These are phyloP conservation scores for Embidobia sp. DNA, from an alignment of 2,888 invertebrate species.

Conservation along the genomic window DNA sequence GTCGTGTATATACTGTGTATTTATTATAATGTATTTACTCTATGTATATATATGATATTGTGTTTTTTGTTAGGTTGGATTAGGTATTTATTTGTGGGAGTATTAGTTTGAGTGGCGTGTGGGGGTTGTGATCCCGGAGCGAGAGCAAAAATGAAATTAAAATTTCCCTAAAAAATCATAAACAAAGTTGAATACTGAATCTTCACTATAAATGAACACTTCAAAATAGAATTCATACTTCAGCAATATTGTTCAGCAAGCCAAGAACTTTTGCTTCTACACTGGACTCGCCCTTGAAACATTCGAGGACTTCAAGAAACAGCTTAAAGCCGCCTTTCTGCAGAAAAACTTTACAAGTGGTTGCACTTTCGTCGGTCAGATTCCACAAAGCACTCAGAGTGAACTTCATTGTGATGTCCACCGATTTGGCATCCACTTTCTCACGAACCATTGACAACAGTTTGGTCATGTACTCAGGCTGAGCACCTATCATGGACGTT, in stretches of 20 bases:
- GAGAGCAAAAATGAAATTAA: too few species aligned
- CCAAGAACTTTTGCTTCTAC: conserved; percentile 90
- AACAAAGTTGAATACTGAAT: too few species aligned
- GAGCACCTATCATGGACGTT: conserved; percentile 86
- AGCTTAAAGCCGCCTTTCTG: conserved; percentile 86
- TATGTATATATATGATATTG: too few species aligned
- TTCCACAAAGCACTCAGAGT: conserved; percentile 90
- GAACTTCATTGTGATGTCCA: conserved; percentile 89
- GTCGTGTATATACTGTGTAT: too few species aligned
- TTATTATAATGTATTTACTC: too few species aligned
- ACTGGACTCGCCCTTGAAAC: conserved; percentile 85
- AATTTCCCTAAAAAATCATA: too few species aligned
- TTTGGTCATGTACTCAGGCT: conserved; percentile 87
- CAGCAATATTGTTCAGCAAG: conserved; percentile 89
- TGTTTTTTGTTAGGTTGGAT: too few species aligned
- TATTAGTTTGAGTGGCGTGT: too few species aligned
- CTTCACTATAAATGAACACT: too few species aligned
- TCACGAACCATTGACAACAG: conserved; percentile 85
- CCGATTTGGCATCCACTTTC: conserved; percentile 82
- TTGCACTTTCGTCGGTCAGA: conserved; percentile 89
- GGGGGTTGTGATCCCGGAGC: too few species aligned
- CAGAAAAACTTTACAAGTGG: conserved; percentile 87
- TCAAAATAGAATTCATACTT: conserved; percentile 82
- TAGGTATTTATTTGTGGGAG: too few species aligned
- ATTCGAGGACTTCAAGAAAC: conserved; percentile 86